Conservation (phyloP, 2,797 vertebrate genomes). For the Peromyscus nudipes region DNA sequence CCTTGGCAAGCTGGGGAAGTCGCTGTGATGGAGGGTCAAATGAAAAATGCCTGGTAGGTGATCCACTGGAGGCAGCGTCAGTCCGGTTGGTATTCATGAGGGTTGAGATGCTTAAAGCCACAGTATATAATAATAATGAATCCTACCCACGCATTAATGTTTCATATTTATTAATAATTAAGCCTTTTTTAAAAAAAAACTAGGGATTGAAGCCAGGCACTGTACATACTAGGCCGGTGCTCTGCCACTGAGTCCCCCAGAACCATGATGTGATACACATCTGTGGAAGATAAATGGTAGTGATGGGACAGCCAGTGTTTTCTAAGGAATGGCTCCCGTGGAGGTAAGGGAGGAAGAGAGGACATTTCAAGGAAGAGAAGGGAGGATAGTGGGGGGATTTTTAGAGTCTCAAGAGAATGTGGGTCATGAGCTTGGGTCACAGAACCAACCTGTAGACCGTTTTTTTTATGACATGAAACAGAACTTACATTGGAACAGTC, state of each 20-base stretch:
- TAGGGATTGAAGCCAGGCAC: not conserved
- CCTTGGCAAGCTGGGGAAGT: not conserved
- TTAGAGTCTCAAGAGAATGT: not conserved
- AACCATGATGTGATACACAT: not conserved
- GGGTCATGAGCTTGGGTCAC: not conserved
- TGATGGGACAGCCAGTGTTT: not conserved
- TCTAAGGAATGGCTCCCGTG: not conserved
- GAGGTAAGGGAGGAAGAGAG: not conserved
- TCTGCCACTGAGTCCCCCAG: not conserved
- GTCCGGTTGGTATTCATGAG: not conserved
- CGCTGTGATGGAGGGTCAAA: not conserved
- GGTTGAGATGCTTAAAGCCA: not conserved
- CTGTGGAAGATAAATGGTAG: not conserved
- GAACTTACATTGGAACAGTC: not conserved
- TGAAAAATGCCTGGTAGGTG: not conserved
- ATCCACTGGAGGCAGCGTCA: not conserved
- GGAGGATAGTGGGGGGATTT: not conserved
- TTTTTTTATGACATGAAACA: not conserved
- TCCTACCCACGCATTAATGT: not conserved
- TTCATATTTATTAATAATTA: not conserved
- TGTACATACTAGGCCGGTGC: not conserved
- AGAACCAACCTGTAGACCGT: not conserved
- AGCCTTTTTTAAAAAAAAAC: not conserved
- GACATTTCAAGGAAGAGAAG: not conserved
- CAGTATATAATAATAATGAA: not conserved